Conservation (phyloP, 53 echinoderm and acorn worm genomes). For the Pentamera pediparva region DNA sequence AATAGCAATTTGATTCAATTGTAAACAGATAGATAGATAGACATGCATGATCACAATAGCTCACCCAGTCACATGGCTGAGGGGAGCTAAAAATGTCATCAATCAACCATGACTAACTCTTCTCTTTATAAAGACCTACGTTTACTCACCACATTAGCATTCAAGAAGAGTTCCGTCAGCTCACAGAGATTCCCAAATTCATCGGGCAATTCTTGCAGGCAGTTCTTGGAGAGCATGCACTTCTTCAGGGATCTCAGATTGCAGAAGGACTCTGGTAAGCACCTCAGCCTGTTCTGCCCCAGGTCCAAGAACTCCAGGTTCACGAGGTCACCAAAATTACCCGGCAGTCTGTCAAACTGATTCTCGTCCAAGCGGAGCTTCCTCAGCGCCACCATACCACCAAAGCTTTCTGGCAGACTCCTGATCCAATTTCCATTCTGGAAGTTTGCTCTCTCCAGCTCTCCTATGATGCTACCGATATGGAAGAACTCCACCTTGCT, state of each 20-base stretch:
- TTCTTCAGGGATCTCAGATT: conserved; percentile 50
- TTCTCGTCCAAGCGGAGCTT: conserved; percentile 78
- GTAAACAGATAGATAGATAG: too few species aligned
- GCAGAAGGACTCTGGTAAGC: conserved; percentile 64
- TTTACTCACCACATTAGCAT: conserved; percentile 60
- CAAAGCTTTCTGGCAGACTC: conserved; percentile 65
- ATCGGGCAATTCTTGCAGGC: conserved; percentile 58
- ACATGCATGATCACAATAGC: too few species aligned
- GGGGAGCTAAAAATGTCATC: too few species aligned
- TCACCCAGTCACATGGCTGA: too few species aligned
- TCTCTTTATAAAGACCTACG: neutral
- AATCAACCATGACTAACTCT: neutral
- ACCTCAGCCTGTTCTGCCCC: conserved; percentile 71
- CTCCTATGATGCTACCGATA: conserved; percentile 72
- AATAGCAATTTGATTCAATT: too few species aligned
- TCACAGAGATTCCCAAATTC: conserved; percentile 67
- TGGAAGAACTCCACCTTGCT: conserved; percentile 57
- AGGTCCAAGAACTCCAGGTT: conserved; percentile 72
- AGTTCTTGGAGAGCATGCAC: conserved; percentile 83
- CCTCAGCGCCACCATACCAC: conserved; percentile 45
- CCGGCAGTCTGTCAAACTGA: conserved; percentile 61
- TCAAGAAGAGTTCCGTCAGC: conserved; percentile 55
- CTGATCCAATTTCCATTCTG: conserved; percentile 91
- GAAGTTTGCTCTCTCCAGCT: conserved; percentile 68
- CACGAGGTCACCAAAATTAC: conserved; percentile 63